Conservation (phyloP, 2,888 invertebrate genomes). For the Iselma pallidipennis region DNA sequence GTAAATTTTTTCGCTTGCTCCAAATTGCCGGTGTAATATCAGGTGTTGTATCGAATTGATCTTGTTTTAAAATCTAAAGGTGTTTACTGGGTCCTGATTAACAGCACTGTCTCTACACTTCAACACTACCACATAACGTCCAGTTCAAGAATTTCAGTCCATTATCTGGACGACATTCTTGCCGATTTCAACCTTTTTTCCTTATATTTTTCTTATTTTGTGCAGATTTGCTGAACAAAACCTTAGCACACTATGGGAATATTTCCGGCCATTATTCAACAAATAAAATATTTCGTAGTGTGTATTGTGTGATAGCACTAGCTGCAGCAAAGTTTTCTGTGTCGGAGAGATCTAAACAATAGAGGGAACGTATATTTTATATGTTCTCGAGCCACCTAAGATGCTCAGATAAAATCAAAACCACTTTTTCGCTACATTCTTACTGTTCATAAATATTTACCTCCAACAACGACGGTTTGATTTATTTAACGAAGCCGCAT, state of each 20-base stretch:
- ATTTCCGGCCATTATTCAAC: constrained; percentile 3
- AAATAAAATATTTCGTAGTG: neutral
- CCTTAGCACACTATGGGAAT: constrained; percentile 1
- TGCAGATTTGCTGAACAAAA: neutral
- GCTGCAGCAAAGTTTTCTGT: neutral
- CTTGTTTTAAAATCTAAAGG: neutral
- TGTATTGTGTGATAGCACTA: neutral
- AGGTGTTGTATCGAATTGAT: neutral
- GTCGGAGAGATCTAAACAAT: constrained; percentile 4
- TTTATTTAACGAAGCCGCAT: constrained; percentile 48
- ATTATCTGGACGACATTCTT: constrained; percentile 3
- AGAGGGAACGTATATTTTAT: constrained; percentile 19
- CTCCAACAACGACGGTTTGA: constrained; percentile 43
- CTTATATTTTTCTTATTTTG: neutral
- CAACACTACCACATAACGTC: neutral
- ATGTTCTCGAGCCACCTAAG: constrained; percentile 36
- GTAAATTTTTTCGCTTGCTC: neutral
- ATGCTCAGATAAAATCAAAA: constrained; percentile 43
- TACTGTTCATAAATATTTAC: constrained; percentile 51
- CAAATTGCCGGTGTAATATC: neutral
- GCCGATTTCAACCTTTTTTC: neutral
- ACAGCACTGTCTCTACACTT: neutral
- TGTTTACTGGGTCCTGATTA: neutral
- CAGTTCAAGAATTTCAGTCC: neutral
- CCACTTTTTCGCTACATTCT: constrained; percentile 50